Evolutionary conservation across 2,888 invertebrate species (phyloP).

Genomic region (Miltochrista miniata): DNA sequence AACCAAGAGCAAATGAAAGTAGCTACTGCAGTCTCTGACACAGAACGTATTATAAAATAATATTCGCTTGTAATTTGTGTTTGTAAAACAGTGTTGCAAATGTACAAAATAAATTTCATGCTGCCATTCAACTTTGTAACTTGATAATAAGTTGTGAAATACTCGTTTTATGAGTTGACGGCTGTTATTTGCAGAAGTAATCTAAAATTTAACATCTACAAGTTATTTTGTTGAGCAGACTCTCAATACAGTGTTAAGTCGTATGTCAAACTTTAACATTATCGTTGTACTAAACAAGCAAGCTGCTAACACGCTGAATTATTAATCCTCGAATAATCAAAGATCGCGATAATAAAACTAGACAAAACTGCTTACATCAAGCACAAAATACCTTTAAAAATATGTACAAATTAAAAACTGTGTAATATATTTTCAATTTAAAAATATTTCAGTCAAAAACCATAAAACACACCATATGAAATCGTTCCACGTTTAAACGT

Average conservation of each 20-base stretch:
- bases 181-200: background rate
- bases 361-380: no score
- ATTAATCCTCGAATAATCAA: no score
- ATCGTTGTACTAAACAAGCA: no score
- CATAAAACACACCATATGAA: slow-evolving; percentile 22
- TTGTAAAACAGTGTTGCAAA: slow-evolving; percentile 5
- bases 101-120: slow-evolving; percentile 4
- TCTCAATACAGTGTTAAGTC: no score
- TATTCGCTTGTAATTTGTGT: background rate
- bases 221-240: no score
- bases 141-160: slow-evolving; percentile 1
- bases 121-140: background rate
- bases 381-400: no score
- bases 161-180: slow-evolving; percentile 5
- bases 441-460: background rate
- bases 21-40: no score
- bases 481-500: slow-evolving; percentile 12
- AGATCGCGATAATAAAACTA: no score
- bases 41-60: no score
- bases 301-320: no score
- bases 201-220: background rate
- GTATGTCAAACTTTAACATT: no score
- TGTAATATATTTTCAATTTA: background rate
- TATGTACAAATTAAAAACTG: background rate
- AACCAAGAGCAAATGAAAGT: no score